A percentile compares a stretch with the other conserved stretches of the same genome.
Conservation (phyloP, 2,113 vertebrate genomes). For the Lepidothrix coronata region DNA sequence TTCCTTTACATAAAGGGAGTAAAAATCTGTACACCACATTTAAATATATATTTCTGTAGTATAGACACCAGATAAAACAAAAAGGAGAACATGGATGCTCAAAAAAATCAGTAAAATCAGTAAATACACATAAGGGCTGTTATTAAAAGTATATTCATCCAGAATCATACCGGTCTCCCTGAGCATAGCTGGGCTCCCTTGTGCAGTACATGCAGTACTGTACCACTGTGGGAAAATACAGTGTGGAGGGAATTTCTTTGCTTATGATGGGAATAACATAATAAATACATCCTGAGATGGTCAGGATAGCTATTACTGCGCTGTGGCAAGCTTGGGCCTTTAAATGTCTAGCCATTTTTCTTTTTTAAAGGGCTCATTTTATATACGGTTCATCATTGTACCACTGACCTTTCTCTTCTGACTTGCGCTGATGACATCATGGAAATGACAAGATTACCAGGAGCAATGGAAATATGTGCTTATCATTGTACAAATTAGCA, state of each 20-base stretch:
- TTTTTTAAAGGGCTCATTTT: slow-evolving; percentile 43
- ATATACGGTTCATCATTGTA: slow-evolving; percentile 27
- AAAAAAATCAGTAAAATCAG: not conserved
- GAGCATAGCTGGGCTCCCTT: not conserved
- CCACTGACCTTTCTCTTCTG: slow-evolving; percentile 50
- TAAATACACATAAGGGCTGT: not conserved
- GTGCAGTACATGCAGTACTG: not conserved
- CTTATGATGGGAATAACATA: not conserved
- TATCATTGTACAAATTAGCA: slow-evolving; percentile 57
- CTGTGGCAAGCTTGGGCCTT: slow-evolving; percentile 11
- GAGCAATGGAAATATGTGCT: slow-evolving; percentile 26
- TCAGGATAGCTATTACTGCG: not conserved
- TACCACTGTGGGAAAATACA: not conserved
- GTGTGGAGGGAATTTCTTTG: not conserved
- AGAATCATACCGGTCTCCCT: not conserved
- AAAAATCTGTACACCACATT: not conserved
- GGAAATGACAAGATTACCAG: slow-evolving; percentile 47
- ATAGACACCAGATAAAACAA: not conserved
- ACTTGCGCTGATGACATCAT: slow-evolving; percentile 37
- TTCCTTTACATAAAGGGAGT: not conserved
- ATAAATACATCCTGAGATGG: not conserved
- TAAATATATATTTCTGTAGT: not conserved
- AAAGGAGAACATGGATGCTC: not conserved
- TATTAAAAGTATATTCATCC: not conserved
- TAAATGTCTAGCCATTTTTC: slow-evolving; percentile 29